A percentile compares a stretch with the other conserved stretches of the same genome.
phyloP scores from a whole-genome alignment of 1,140 invertebrate genomes.

The Drosophila kepulauana region DNA sequence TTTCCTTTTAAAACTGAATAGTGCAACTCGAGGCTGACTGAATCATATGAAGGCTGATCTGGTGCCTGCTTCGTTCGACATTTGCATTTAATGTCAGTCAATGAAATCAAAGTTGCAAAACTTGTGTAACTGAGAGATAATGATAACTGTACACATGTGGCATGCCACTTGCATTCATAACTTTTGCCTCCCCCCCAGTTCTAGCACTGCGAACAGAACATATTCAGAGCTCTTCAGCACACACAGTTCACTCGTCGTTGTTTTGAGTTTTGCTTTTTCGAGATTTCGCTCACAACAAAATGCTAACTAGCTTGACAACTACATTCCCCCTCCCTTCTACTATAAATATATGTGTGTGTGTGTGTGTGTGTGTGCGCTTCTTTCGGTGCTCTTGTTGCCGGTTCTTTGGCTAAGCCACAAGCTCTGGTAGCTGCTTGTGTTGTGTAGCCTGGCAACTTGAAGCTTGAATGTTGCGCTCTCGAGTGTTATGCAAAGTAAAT shows the following conservation, averaged over 20 bases:
- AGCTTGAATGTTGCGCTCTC: conserved; percentile 39
- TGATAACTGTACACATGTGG: conserved; percentile 1
- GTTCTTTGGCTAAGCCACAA: conserved; percentile 19
- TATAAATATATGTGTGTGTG: not conserved
- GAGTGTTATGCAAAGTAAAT: conserved; percentile 82
- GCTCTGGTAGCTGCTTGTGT: not conserved
- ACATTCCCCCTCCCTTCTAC: not conserved
- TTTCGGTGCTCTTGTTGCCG: not conserved
- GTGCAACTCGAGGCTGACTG: too few species aligned
- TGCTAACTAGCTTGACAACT: conserved; percentile 43
- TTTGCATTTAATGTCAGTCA: conserved; percentile 6
- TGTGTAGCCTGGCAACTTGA: conserved; percentile 34
- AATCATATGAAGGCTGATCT: too few species aligned
- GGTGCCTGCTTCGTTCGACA: not conserved
- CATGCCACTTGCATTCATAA: conserved; percentile 8
- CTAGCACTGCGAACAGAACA: not conserved
- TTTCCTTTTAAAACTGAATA: too few species aligned
- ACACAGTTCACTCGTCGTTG: conserved; percentile 15
- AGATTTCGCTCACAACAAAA: conserved; percentile 40
- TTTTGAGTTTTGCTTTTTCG: conserved; percentile 19
- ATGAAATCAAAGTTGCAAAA: conserved; percentile 11
- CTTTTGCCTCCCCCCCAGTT: not conserved
- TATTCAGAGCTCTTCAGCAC: not conserved
- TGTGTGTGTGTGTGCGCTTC: not conserved
- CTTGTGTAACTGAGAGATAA: conserved; percentile 1